Percentiles rank a stretch among this genome's conserved stretches.
Conservation (phyloP, 2,113 vertebrate genomes). For the Ochotona curzoniae region DNA sequence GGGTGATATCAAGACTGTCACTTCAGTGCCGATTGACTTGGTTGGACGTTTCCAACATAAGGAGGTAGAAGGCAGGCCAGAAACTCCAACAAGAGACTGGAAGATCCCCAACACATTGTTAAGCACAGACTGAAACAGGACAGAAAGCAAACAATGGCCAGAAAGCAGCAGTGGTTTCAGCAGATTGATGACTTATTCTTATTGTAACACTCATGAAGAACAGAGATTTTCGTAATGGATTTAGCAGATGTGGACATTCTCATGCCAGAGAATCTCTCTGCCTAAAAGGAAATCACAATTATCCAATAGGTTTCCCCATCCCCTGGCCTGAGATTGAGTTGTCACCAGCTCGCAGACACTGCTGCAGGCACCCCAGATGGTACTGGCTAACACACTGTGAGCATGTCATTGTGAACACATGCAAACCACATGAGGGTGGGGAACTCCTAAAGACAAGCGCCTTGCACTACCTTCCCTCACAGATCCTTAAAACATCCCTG, state of each 20-base stretch:
- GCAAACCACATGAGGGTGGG: slow-evolving; percentile 82
- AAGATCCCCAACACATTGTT: slow-evolving; percentile 59
- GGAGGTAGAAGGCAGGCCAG: background rate
- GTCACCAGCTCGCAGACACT: slow-evolving; percentile 84
- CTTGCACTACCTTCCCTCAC: background rate
- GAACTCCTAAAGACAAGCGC: slow-evolving; percentile 64
- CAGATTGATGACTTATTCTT: slow-evolving; percentile 84
- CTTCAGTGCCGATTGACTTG: background rate
- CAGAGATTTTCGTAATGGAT: slow-evolving; percentile 78
- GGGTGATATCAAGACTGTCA: background rate
- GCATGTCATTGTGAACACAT: slow-evolving; percentile 82
- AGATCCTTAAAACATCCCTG: background rate
- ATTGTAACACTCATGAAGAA: slow-evolving; percentile 79
- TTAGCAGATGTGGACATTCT: slow-evolving; percentile 85
- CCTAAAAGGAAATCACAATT: slow-evolving; percentile 81
- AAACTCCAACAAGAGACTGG: background rate
- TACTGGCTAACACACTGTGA: slow-evolving; percentile 81
- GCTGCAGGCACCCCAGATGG: slow-evolving; percentile 88
- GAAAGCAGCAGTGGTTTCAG: slow-evolving; percentile 74
- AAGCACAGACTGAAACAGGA: slow-evolving; percentile 60
- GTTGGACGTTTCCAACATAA: slow-evolving; percentile 20
- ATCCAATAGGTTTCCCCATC: slow-evolving; percentile 82
- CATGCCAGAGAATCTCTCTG: slow-evolving; percentile 69
- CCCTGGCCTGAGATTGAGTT: slow-evolving; percentile 86
- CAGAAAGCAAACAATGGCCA: slow-evolving; percentile 64